These are phyloP conservation scores for Phanerotoma sp. DNA, from an alignment of 2,888 invertebrate species.

Conservation along the genomic window DNA sequence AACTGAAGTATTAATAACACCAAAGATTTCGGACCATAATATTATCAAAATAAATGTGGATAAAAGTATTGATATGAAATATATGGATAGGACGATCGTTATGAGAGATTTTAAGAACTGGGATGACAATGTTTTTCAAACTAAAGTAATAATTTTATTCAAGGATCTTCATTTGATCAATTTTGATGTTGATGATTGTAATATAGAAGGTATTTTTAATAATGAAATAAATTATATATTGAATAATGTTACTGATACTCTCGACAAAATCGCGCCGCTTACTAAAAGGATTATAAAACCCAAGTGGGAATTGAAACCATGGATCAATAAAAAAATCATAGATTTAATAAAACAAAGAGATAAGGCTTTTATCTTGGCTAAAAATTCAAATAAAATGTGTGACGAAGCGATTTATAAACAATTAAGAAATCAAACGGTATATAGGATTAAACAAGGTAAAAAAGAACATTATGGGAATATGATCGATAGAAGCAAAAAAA, in stretches of 20 bases:
- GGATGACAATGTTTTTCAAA: not conserved
- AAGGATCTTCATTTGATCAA: constrained; percentile 8
- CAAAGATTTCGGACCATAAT: not conserved
- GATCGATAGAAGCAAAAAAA: not conserved
- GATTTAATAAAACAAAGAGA: constrained; percentile 9
- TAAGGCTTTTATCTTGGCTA: not conserved
- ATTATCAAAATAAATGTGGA: not conserved
- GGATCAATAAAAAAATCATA: constrained; percentile 18
- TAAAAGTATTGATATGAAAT: not conserved
- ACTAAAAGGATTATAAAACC: constrained; percentile 3
- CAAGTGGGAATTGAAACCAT: constrained; percentile 22
- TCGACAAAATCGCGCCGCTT: constrained; percentile 20
- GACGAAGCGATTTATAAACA: not conserved
- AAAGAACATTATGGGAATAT: not conserved
- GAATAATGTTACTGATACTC: constrained; percentile 3
- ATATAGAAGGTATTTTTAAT: not conserved
- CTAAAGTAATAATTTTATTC: not conserved
- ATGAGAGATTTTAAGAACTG: constrained; percentile 14
- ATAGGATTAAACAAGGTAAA: not conserved
- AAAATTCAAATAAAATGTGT: not conserved
- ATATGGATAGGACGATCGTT: not conserved
- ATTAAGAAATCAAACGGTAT: not conserved
- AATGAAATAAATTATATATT: not conserved
- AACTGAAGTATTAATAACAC: not conserved
- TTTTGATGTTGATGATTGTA: constrained; percentile 12